Conservation (phyloP, 2,888 invertebrate species). For the Philhelius pedissequus region DNA sequence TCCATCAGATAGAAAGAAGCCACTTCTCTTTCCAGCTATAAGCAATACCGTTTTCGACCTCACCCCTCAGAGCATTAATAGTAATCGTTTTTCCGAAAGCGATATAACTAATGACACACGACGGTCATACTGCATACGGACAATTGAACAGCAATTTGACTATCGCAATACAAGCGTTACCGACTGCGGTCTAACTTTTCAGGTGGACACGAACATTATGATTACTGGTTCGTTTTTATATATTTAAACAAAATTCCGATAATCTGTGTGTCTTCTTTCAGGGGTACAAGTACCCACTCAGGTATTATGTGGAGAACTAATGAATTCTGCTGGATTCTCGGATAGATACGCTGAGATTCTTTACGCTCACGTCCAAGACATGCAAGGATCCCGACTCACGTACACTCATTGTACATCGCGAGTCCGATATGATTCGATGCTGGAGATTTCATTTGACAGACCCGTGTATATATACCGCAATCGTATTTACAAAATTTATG, state of each 20-base stretch:
- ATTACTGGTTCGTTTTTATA: constrained; percentile 80
- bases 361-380: constrained; percentile 89
- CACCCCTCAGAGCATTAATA: constrained; percentile 73
- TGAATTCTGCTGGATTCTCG: constrained; percentile 77
- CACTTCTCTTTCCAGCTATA: constrained; percentile 73
- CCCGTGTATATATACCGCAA: constrained; percentile 86
- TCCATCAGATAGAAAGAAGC: constrained; percentile 50
- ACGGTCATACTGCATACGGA: constrained; percentile 86
- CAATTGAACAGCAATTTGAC: constrained; percentile 84
- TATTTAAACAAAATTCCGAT: neutral
- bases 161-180: constrained; percentile 87
- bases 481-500: constrained; percentile 89
- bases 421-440: constrained; percentile 85
- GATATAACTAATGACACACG: constrained; percentile 77
- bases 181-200: constrained; percentile 89
- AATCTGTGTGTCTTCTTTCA: constrained; percentile 77
- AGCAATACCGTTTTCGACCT: constrained; percentile 79
- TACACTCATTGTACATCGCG: constrained; percentile 90
- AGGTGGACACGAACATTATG: constrained; percentile 89
- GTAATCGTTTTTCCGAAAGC: constrained; percentile 37
- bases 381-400: constrained; percentile 88
- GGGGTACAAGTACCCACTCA: constrained; percentile 87
- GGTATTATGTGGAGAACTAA: constrained; percentile 79
- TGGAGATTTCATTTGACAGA: constrained; percentile 90
- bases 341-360: constrained; percentile 86